phyloP scores from a whole-genome alignment of 2,888 invertebrate genomes.

The Lysandra coridon region DNA sequence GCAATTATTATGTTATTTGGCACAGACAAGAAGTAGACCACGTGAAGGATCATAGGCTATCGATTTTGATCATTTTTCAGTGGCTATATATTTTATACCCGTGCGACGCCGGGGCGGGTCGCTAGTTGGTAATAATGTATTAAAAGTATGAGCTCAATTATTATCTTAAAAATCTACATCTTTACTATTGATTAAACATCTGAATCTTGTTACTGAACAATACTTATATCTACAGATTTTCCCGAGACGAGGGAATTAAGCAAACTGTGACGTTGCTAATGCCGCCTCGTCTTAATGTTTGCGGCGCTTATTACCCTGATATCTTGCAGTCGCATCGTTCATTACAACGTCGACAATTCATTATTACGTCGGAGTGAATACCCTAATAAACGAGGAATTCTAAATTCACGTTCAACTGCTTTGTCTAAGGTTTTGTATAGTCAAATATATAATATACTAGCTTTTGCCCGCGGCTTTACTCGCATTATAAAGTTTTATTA shows the following conservation, averaged over 20 bases:
- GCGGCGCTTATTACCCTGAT: slow-evolving; percentile 10
- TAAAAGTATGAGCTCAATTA: no score
- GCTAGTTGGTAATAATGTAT: no score
- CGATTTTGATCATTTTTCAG: no score
- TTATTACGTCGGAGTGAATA: background rate
- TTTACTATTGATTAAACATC: background rate
- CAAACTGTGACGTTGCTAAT: slow-evolving; percentile 28
- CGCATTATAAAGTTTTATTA: no score
- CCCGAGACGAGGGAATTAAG: slow-evolving; percentile 29
- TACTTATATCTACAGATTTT: slow-evolving; percentile 5
- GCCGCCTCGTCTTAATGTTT: slow-evolving; percentile 3
- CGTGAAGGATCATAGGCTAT: no score
- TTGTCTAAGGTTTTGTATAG: background rate
- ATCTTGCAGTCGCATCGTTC: slow-evolving; percentile 22
- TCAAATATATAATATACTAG: background rate
- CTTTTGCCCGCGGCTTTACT: no score
- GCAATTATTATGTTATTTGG: no score
- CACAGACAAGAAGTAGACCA: no score
- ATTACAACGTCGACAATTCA: slow-evolving; percentile 22
- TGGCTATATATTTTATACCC: no score
- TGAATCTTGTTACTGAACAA: background rate
- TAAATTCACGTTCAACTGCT: background rate
- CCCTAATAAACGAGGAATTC: slow-evolving; percentile 5
- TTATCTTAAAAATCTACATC: background rate
- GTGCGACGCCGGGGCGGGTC: no score